A percentile compares a stretch with the other conserved stretches of the same genome.
Conservation (phyloP, 2,888 invertebrate genomes). For the Phragmatobia fuliginosa region DNA sequence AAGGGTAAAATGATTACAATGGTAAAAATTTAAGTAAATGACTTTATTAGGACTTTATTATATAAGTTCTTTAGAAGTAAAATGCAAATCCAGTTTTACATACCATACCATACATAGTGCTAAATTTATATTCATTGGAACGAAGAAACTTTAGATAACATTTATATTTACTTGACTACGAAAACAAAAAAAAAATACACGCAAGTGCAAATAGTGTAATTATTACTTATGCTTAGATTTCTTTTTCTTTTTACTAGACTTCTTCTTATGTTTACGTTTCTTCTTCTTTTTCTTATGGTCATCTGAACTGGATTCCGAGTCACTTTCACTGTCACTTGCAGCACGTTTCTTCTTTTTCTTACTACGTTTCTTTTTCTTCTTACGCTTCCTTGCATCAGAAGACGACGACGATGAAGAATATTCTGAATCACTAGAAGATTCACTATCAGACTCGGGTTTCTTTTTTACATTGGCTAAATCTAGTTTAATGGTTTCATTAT, state of each 20-base stretch:
- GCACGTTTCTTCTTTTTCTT: constrained; percentile 88
- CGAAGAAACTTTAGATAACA: constrained; percentile 36
- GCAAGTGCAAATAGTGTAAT: constrained; percentile 18
- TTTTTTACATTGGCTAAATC: constrained; percentile 82
- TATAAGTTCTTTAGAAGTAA: constrained; percentile 30
- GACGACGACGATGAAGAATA: constrained; percentile 83
- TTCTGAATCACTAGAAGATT: constrained; percentile 79
- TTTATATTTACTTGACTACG: constrained; percentile 24
- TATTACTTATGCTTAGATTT: constrained; percentile 86
- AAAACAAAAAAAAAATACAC: constrained; percentile 37
- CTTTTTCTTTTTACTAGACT: constrained; percentile 90
- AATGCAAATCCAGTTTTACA: constrained; percentile 23
- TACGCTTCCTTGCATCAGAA: constrained; percentile 86
- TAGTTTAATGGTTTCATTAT: constrained; percentile 80
- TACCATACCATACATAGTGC: constrained; percentile 27
- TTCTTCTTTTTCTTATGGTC: constrained; percentile 89
- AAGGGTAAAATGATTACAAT: constrained; percentile 1
- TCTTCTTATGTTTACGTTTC: constrained; percentile 90
- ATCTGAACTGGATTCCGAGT: constrained; percentile 89
- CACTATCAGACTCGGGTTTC: constrained; percentile 79
- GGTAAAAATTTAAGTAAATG: constrained; percentile 24
- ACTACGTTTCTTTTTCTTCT: constrained; percentile 88
- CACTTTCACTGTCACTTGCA: constrained; percentile 88
- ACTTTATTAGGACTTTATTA: constrained; percentile 26
- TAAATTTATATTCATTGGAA: constrained; percentile 34